Conservation (phyloP, 2,888 invertebrate genomes). For the Eudemis profundana region DNA sequence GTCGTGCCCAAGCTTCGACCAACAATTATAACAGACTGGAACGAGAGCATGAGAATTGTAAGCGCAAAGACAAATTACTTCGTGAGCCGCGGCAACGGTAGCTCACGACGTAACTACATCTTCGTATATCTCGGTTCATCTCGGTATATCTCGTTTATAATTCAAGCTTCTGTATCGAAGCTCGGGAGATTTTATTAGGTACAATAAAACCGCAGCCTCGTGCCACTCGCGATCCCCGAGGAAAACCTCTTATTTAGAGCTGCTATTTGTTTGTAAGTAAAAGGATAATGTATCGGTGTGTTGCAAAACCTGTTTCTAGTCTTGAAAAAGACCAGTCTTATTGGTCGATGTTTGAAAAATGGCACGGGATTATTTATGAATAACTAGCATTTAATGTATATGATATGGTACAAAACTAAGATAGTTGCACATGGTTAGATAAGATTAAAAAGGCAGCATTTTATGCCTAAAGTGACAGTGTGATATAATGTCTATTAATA, state of each 20-base stretch:
- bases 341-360: neutral
- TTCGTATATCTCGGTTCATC: conserved; percentile 51
- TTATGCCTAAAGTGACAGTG: too few species aligned
- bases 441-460: too few species aligned
- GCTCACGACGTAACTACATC: conserved; percentile 48
- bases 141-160: conserved; percentile 57
- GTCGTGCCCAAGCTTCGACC: conserved; percentile 23
- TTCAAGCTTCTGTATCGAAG: conserved; percentile 54
- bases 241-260: conserved; percentile 62
- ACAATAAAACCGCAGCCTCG: conserved; percentile 61
- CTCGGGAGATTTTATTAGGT: conserved; percentile 64
- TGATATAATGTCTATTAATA: too few species aligned
- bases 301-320: conserved; percentile 52
- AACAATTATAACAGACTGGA: conserved; percentile 34
- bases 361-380: neutral
- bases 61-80: conserved; percentile 64
- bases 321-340: conserved; percentile 5
- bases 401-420: too few species aligned
- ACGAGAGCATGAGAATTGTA: conserved; percentile 60
- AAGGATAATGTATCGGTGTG: conserved; percentile 57
- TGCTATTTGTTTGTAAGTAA: conserved; percentile 63
- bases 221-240: conserved; percentile 57
- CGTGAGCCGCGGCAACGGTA: conserved; percentile 51
- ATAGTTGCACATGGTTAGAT: too few species aligned
- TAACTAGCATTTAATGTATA: neutral